These are phyloP conservation scores for Drosophila fuyamai DNA, from an alignment of 1,140 invertebrate species.

Conservation along the genomic window DNA sequence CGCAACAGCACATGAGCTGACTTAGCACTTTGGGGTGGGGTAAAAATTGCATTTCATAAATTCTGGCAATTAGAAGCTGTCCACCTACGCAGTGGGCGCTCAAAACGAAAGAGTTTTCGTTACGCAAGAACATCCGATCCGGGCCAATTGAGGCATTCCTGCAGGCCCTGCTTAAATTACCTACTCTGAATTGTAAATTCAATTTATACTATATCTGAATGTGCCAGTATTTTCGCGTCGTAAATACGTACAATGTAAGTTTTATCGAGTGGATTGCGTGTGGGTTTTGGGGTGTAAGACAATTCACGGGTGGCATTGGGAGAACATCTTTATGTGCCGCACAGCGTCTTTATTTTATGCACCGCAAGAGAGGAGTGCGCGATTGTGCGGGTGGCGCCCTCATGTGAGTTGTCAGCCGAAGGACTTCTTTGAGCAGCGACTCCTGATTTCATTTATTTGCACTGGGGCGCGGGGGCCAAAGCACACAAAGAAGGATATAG, in stretches of 20 bases:
- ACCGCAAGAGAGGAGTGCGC: conserved; percentile 15
- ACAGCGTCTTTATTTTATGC: conserved; percentile 49
- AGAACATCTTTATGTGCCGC: conserved; percentile 41
- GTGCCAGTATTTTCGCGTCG: conserved; percentile 26
- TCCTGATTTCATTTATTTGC: conserved; percentile 59
- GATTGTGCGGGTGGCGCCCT: conserved; percentile 47
- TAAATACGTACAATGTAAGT: conserved; percentile 36
- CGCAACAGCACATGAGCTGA: conserved; percentile 56
- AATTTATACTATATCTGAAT: conserved; percentile 23
- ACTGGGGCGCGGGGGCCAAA: conserved; percentile 2
- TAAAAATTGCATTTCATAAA: conserved; percentile 69
- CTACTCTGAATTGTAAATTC: conserved; percentile 47
- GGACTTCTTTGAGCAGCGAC: conserved; percentile 26
- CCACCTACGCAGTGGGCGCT: conserved; percentile 20
- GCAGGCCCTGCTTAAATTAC: conserved; percentile 14
- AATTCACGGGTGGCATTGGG: conserved; percentile 20
- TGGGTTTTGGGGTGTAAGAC: conserved; percentile 22
- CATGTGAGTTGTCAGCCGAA: conserved; percentile 27
- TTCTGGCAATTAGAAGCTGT: conserved; percentile 57
- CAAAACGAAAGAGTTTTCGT: background rate
- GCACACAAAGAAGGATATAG: background rate
- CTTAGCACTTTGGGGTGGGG: conserved; percentile 26
- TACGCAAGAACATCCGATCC: conserved; percentile 6
- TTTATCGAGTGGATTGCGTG: conserved; percentile 30
- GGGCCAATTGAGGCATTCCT: conserved; percentile 5